Percentiles rank a stretch among this genome's conserved stretches.
phyloP scores from a whole-genome alignment of 2,888 invertebrate species.

The Xestobium rufovillosum region DNA sequence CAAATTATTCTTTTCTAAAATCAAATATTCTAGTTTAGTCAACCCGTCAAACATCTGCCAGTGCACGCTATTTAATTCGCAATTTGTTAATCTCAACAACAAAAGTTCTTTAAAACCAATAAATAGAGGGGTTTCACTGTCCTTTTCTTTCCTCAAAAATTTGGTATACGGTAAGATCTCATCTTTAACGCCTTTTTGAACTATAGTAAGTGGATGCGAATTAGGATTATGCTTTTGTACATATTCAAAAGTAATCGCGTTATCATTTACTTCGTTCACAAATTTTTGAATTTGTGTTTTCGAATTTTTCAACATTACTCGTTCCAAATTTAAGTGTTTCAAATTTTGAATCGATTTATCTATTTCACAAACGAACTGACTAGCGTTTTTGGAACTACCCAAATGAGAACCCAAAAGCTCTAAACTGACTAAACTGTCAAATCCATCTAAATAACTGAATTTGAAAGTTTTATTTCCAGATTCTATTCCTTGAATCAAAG shows the following conservation, averaged over 20 bases:
- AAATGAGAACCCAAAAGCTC: conserved; percentile 52
- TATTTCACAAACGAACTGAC: conserved; percentile 43
- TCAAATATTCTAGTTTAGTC: conserved; percentile 51
- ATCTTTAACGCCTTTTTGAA: conserved; percentile 40
- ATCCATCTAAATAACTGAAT: conserved; percentile 43
- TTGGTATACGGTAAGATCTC: conserved; percentile 58
- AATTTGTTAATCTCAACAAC: conserved; percentile 53
- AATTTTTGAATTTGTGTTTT: conserved; percentile 38
- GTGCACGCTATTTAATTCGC: conserved; percentile 53
- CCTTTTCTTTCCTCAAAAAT: conserved; percentile 50
- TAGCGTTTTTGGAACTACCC: conserved; percentile 28
- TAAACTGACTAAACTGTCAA: conserved; percentile 49
- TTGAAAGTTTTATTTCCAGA: conserved; percentile 44
- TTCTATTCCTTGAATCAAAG: conserved; percentile 50
- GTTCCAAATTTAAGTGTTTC: conserved; percentile 50
- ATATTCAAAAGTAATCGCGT: conserved; percentile 37
- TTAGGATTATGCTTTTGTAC: conserved; percentile 34
- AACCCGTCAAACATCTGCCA: conserved; percentile 66
- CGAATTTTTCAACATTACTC: conserved; percentile 35
- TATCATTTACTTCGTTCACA: conserved; percentile 40
- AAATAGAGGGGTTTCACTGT: conserved; percentile 43
- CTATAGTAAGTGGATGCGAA: conserved; percentile 34
- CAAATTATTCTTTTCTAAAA: conserved; percentile 57
- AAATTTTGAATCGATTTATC: conserved; percentile 44
- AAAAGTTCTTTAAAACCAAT: conserved; percentile 47